Percentiles rank a stretch among this genome's conserved stretches.
phyloP scores from a whole-genome alignment of 1,140 invertebrate species.

The Heliconius eleuchia region DNA sequence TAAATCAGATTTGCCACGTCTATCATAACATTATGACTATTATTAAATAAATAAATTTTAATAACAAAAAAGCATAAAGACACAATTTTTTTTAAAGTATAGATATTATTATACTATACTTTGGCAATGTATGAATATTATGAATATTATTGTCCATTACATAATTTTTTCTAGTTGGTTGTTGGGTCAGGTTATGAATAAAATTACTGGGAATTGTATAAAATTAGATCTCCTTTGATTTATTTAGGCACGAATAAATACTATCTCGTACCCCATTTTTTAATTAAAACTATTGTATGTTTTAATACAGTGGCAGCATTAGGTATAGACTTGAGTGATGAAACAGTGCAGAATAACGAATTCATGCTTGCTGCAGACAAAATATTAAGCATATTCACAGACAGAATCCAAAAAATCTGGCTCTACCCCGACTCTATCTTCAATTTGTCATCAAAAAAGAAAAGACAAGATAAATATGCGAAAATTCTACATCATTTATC shows the following conservation, averaged over 20 bases:
- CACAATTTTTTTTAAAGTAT: too few relatives aligned
- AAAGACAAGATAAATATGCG: conserved; percentile 54
- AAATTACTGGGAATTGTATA: too few relatives aligned
- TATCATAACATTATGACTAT: too few relatives aligned
- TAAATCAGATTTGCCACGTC: too few relatives aligned
- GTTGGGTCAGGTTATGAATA: too few relatives aligned
- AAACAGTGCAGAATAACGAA: conserved; percentile 51
- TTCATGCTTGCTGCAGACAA: conserved; percentile 58
- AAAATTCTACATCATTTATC: conserved; percentile 65
- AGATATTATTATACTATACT: too few relatives aligned
- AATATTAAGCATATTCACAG: conserved; percentile 58
- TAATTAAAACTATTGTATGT: conserved; percentile 5
- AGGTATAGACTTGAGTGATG: conserved; percentile 64
- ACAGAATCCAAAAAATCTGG: conserved; percentile 66
- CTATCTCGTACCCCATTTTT: background rate
- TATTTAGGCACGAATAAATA: background rate
- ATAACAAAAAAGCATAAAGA: too few relatives aligned
- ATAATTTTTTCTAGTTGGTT: too few relatives aligned
- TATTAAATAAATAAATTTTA: too few relatives aligned
- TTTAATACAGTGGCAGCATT: conserved; percentile 60
- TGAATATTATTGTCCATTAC: too few relatives aligned
- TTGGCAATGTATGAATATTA: too few relatives aligned
- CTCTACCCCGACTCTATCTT: conserved; percentile 54
- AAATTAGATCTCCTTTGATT: too few relatives aligned
- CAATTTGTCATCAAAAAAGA: conserved; percentile 50